A percentile compares a stretch with the other conserved stretches of the same genome.
phyloP scores from a whole-genome alignment of 2,797 vertebrate species.

The Tapera naevia region DNA sequence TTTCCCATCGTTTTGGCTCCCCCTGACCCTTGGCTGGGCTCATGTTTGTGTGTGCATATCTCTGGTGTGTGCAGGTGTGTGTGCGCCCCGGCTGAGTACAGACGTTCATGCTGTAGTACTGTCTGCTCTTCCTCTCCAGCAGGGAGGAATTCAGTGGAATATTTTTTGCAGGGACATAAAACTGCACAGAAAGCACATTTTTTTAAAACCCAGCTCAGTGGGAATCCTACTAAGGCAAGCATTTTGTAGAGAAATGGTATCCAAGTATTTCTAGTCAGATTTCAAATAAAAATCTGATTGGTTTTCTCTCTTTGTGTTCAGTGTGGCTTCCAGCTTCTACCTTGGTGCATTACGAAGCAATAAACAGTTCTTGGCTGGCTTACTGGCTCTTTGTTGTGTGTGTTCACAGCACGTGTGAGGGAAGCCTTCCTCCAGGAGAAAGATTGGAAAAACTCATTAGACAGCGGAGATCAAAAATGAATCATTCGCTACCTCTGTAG shows the following conservation, averaged over 20 bases:
- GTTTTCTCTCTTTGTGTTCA: neutral
- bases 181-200: neutral
- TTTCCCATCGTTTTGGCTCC: neutral
- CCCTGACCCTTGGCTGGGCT: neutral
- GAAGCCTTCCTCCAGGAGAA: neutral
- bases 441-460: neutral
- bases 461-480: neutral
- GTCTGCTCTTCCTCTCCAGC: neutral
- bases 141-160: neutral
- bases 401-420: neutral
- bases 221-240: neutral
- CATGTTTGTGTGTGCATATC: neutral
- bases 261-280: neutral
- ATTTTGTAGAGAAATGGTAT: neutral
- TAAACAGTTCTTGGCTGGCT: slow-evolving; percentile 31
- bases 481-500: neutral
- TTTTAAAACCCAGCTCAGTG: neutral
- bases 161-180: neutral
- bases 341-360: neutral
- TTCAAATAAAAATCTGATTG: slow-evolving; percentile 6
- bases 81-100: neutral
- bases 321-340: slow-evolving; percentile 10
- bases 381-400: neutral
- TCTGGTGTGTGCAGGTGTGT: neutral
- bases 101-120: neutral